phyloP scores from a whole-genome alignment of 2,113 vertebrate genomes.

The Cricetomys ansorgei region DNA sequence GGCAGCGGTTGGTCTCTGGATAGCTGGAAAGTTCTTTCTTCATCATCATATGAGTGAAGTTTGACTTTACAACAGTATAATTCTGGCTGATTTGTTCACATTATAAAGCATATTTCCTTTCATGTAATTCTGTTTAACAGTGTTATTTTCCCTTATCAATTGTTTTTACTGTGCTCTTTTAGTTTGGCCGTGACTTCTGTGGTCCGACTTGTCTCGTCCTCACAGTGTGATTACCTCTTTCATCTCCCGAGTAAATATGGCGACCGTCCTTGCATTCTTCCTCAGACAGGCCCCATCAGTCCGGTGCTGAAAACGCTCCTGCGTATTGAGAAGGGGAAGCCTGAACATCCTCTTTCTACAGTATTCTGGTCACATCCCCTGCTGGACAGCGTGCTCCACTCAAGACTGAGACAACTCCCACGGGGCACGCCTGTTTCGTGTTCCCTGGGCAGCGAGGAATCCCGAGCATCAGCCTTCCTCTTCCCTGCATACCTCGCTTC shows the following conservation, averaged over 20 bases:
- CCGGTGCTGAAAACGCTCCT: background rate
- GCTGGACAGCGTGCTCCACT: background rate
- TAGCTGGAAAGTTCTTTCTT: background rate
- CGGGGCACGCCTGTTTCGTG: background rate
- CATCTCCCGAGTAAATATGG: background rate
- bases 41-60: background rate
- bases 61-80: background rate
- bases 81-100: background rate
- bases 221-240: background rate
- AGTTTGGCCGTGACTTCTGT: background rate
- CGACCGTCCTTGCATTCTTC: background rate
- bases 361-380: background rate
- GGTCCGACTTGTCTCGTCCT: background rate
- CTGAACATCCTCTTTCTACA: background rate
- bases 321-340: background rate
- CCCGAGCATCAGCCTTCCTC: background rate
- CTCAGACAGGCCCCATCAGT: background rate
- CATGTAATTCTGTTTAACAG: background rate
- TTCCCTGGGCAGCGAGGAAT: background rate
- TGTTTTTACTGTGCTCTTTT: background rate
- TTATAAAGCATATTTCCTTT: background rate
- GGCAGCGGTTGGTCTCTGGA: background rate
- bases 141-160: background rate
- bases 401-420: background rate
- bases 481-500: conserved; percentile 37